Percentiles rank a stretch among this genome's conserved stretches.
Conservation (phyloP, 2,797 vertebrate species). For the Pipistrellus pipistrellus region DNA sequence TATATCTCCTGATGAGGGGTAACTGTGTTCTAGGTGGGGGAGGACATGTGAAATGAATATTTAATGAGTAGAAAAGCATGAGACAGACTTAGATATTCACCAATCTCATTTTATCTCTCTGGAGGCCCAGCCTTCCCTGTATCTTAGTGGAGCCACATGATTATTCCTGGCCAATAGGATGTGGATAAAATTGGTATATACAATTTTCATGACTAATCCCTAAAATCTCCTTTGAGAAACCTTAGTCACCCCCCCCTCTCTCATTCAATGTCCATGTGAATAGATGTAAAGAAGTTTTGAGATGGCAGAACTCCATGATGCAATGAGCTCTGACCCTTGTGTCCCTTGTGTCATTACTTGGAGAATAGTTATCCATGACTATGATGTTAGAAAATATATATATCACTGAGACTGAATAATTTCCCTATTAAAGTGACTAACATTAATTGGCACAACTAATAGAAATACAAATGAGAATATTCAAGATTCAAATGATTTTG, state of each 20-base stretch:
- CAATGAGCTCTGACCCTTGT: not conserved
- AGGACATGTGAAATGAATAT: not conserved
- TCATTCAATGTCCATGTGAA: not conserved
- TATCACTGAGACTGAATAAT: not conserved
- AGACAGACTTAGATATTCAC: not conserved
- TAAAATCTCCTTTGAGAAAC: not conserved
- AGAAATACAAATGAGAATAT: not conserved
- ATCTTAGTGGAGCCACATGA: not conserved
- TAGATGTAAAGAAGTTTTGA: not conserved
- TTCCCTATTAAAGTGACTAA: not conserved
- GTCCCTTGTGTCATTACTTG: not conserved
- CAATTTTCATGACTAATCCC: not conserved
- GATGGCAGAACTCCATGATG: not conserved
- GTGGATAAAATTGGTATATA: not conserved
- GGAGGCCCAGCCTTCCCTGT: not conserved
- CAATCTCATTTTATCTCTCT: not conserved
- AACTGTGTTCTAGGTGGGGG: not conserved
- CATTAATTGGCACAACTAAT: not conserved
- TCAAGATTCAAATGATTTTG: not conserved
- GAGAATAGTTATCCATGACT: not conserved
- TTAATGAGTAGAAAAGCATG: not conserved
- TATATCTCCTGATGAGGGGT: not conserved
- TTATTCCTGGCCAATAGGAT: not conserved
- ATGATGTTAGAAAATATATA: not conserved
- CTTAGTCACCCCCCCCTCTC: not conserved